Conservation (phyloP, 2,888 invertebrate species). For the Saturnia japonica region DNA sequence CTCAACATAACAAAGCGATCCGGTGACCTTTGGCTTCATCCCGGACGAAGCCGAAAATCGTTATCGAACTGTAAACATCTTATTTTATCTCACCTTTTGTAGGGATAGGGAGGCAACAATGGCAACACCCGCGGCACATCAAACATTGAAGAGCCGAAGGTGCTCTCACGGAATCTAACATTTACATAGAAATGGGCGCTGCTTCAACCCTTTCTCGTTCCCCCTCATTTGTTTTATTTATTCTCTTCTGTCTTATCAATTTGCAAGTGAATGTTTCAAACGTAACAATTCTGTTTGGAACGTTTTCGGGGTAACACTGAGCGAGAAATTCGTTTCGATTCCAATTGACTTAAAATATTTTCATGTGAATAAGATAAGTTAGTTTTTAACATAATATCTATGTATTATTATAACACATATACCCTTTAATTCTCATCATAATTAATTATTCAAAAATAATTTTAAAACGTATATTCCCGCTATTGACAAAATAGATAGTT, state of each 20-base stretch:
- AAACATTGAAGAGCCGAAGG: slow-evolving; percentile 50
- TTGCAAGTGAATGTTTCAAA: slow-evolving; percentile 51
- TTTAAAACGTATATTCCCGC: too few species aligned
- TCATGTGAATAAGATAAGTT: background rate
- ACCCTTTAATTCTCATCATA: too few species aligned
- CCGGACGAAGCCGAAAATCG: slow-evolving; percentile 28
- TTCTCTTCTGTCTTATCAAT: slow-evolving; percentile 58
- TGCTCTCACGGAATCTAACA: slow-evolving; percentile 40
- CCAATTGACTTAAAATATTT: background rate
- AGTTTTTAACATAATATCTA: background rate
- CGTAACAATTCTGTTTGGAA: slow-evolving; percentile 27
- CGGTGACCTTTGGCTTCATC: slow-evolving; percentile 20
- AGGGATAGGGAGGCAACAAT: slow-evolving; percentile 27
- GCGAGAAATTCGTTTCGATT: background rate
- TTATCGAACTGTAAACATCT: slow-evolving; percentile 43
- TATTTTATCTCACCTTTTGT: slow-evolving; percentile 49
- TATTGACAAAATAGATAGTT: too few species aligned
- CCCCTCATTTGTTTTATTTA: slow-evolving; percentile 62
- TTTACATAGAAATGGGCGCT: slow-evolving; percentile 58
- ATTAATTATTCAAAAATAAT: too few species aligned
- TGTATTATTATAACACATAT: too few species aligned
- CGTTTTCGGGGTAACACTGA: slow-evolving; percentile 11
- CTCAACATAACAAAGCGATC: background rate
- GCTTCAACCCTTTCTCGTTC: slow-evolving; percentile 51
- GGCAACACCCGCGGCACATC: slow-evolving; percentile 39